Evolutionary conservation across 2,888 invertebrate species (phyloP).

Genomic region (Oeneis ivallda): DNA sequence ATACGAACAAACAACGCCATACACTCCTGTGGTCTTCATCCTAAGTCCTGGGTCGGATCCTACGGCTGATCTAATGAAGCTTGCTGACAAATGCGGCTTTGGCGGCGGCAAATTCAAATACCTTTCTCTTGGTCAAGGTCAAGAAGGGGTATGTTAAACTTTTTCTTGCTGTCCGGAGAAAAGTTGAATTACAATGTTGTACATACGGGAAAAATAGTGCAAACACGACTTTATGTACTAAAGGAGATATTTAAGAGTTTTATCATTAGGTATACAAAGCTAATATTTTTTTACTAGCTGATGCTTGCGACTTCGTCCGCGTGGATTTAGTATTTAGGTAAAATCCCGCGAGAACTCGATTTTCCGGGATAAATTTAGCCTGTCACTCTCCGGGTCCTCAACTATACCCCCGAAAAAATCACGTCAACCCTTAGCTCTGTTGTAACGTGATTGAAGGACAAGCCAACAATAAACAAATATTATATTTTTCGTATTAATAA

Average conservation of each 20-base stretch:
- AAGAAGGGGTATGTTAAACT: conserved; percentile 85
- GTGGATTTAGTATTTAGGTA: no score
- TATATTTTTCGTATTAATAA: no score
- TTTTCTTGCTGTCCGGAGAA: neutral
- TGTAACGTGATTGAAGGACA: no score
- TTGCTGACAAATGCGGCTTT: conserved; percentile 86
- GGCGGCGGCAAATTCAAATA: conserved; percentile 91
- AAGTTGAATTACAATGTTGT: neutral
- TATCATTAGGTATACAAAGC: no score
- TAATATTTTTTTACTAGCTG: no score
- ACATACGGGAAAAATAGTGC: neutral
- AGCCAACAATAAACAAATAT: no score
- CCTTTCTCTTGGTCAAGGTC: conserved; percentile 96
- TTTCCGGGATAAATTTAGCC: no score
- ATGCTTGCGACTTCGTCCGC: no score
- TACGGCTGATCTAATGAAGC: conserved; percentile 90
- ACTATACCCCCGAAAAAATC: no score
- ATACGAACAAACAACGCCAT: conserved; percentile 91
- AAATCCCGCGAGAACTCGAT: no score
- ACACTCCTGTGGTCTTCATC: conserved; percentile 95
- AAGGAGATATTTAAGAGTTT: neutral
- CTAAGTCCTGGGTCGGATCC: conserved; percentile 97
- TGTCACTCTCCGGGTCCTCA: no score
- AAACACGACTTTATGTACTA: neutral
- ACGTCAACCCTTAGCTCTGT: no score